Evolutionary conservation across 2,888 invertebrate species (phyloP).

Genomic region (Ypsolopha scabrella): DNA sequence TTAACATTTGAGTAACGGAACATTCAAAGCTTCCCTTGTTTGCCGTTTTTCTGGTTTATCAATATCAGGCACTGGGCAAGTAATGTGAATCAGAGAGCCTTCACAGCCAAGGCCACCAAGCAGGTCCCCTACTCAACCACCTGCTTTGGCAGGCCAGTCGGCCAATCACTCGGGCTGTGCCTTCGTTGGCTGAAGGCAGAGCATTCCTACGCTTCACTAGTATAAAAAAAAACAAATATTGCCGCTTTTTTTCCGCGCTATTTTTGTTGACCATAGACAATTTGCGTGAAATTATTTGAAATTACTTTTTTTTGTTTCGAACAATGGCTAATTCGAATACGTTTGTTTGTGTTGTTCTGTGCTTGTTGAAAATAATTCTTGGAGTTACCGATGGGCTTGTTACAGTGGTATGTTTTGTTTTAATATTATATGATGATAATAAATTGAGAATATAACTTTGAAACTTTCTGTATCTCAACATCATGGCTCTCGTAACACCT

Average conservation of each 20-base stretch:
- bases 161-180: slow-evolving; percentile 10
- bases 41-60: too few relatives aligned
- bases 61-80: slow-evolving; percentile 12
- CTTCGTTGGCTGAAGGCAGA: not conserved
- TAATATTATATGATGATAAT: not conserved
- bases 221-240: not conserved
- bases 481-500: too few relatives aligned
- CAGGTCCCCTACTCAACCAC: slow-evolving; percentile 21
- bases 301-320: not conserved
- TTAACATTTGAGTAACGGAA: too few relatives aligned
- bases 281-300: slow-evolving; percentile 4
- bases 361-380: slow-evolving; percentile 5
- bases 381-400: slow-evolving; percentile 36
- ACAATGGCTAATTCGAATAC: not conserved
- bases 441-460: too few relatives aligned
- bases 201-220: not conserved
- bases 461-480: too few relatives aligned
- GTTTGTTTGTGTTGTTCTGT: slow-evolving; percentile 6
- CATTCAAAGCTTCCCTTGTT: too few relatives aligned
- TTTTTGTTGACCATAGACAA: slow-evolving; percentile 1
- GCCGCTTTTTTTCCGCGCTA: slow-evolving; percentile 4
- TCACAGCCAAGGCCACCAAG: slow-evolving; percentile 46
- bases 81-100: slow-evolving; percentile 43
- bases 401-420: slow-evolving; percentile 32
- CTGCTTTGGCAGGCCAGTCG: slow-evolving; percentile 3